Evolutionary conservation across 2,888 invertebrate species (phyloP).

Genomic region (Parnassius orleans): DNA sequence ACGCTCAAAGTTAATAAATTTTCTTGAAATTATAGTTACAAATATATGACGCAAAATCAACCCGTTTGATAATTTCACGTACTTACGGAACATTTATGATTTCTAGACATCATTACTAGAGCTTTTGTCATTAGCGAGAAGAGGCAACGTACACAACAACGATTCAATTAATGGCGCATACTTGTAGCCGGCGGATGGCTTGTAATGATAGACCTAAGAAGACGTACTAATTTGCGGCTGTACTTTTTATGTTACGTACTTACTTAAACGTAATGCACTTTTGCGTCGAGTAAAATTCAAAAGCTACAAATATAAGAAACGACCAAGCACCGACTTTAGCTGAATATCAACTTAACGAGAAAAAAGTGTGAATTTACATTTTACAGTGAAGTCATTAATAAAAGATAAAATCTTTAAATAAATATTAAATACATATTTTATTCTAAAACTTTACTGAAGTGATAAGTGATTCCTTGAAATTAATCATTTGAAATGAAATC

Average conservation of each 20-base stretch:
- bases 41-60: constrained; percentile 6
- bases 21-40: constrained; percentile 7
- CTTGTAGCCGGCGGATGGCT: constrained; percentile 26
- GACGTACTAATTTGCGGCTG: constrained; percentile 26
- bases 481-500: too few species aligned
- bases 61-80: constrained; percentile 16
- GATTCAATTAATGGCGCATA: neutral
- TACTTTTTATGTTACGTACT: constrained; percentile 21
- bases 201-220: constrained; percentile 30
- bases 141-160: constrained; percentile 3
- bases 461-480: too few species aligned
- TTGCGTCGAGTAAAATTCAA: constrained; percentile 10
- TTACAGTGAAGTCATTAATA: too few species aligned
- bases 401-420: too few species aligned
- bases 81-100: constrained; percentile 21
- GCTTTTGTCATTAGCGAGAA: constrained; percentile 23
- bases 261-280: constrained; percentile 19
- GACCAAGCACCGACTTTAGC: constrained; percentile 2
- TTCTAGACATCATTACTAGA: constrained; percentile 4
- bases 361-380: too few species aligned
- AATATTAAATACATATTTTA: too few species aligned
- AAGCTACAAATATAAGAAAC: constrained; percentile 15
- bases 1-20: neutral
- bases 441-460: too few species aligned
- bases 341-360: neutral